A percentile compares a stretch with the other conserved stretches of the same genome.
Conservation (phyloP, 2,113 vertebrate genomes). For the Acrocephalus kingi region DNA sequence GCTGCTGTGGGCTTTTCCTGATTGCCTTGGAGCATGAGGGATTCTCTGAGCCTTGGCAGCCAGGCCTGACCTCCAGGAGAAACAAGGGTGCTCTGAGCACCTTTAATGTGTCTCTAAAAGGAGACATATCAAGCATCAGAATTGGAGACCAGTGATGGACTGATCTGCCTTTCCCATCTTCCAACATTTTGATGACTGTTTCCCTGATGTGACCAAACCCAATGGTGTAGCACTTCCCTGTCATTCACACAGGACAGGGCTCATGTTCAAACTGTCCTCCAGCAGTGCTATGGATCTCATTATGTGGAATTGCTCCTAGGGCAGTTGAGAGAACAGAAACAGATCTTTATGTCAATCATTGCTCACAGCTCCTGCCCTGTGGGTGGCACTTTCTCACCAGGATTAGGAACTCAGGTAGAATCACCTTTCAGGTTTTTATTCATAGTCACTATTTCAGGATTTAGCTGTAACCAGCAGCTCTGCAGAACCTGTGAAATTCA, state of each 20-base stretch:
- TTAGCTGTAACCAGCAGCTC: not conserved
- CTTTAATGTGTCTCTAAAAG: not conserved
- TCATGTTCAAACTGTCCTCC: not conserved
- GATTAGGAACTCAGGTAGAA: not conserved
- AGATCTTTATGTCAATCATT: not conserved
- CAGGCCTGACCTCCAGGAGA: not conserved
- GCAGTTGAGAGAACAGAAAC: not conserved
- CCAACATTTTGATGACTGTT: not conserved
- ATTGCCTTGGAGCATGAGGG: fast-evolving
- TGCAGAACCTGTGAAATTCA: not conserved
- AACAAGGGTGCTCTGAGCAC: not conserved
- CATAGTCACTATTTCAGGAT: not conserved
- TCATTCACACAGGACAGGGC: not conserved
- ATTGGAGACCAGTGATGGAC: not conserved
- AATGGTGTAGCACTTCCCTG: not conserved
- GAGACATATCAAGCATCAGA: not conserved
- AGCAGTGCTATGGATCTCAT: not conserved
- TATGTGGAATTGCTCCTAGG: not conserved
- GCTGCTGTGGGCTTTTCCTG: not conserved
- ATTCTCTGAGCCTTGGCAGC: not conserved
- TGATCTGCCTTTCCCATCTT: not conserved
- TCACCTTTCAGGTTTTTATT: not conserved
- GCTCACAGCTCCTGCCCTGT: not conserved
- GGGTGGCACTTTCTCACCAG: not conserved
- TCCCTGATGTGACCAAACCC: not conserved